Base-by-base conservation (phyloP, 1,140 invertebrate species). In the Drosophila simulans region DNA sequence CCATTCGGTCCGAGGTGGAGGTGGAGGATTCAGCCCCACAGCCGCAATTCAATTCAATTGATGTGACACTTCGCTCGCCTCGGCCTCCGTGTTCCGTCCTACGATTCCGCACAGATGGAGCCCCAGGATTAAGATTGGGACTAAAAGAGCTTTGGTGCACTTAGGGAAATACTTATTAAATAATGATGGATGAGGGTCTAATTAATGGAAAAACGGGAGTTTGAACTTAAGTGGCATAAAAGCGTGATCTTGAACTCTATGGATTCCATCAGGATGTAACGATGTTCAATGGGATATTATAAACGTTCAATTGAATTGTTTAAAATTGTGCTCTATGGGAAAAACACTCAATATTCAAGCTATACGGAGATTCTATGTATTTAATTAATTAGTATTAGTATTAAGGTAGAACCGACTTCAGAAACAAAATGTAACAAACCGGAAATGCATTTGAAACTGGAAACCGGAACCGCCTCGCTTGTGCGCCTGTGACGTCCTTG, bases 31-130 rank as follows among this genome's bases (percentile, higher is more conserved):
- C 25, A 4, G 35, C 27, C 57, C 17, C 22, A 17, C n/a, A 43
- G 53, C 37, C 60, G 35, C 31, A 46, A 63, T 85, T 75, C 74
- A 66, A 71, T 70, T 77, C 54, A 80, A 72, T 77, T 69, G 81
- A 66, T 65, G 52, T 69, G 55, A 69, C 68, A 76, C 72, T 72
- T 34, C 42, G 40, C 34, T 52, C 31, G 37, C 10, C 40, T 11
- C 43, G 13, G 35, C 34, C 7, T 34, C 34, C 22, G 13, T 13
- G 35, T 65, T 66, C 72, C 54, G 20, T 15, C 13, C 20, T 17
- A 10, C 53, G 12, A 22, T 25, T 58, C 54, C 72, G 31, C 42
- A 27, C 35, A 10, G 25, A 35, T 48, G 39, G 15, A 58, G 17
- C 43, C 1, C 8, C 1, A 10, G 37, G 12, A 39, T 13, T 39